Percentiles rank a stretch among this genome's conserved stretches.
Evolutionary conservation across 2,113 vertebrate genomes (phyloP).

Genomic region (Gymnobelideus leadbeateri): DNA sequence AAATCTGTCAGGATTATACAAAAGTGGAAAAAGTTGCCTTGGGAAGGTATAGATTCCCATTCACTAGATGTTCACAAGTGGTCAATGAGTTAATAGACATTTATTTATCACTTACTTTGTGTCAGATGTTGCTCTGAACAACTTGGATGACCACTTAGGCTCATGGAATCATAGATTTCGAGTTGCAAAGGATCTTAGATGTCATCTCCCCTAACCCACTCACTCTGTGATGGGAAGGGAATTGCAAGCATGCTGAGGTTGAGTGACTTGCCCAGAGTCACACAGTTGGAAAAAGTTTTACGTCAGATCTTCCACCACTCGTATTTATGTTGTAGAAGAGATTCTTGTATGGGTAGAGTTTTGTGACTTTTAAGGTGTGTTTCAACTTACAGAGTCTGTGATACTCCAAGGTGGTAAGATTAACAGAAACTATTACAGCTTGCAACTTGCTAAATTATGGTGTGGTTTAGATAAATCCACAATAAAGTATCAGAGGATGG

Average conservation of each 20-base stretch:
- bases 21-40: not conserved
- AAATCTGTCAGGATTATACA: too few species aligned
- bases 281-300: not conserved
- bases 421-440: not conserved
- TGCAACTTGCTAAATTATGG: not conserved
- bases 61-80: not conserved
- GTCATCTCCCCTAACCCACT: not conserved
- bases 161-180: not conserved
- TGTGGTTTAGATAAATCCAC: not conserved
- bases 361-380: not conserved
- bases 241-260: not conserved
- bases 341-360: not conserved
- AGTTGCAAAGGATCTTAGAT: not conserved
- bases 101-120: not conserved
- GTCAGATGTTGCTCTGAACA: not conserved
- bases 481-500: not conserved
- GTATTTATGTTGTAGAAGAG: not conserved
- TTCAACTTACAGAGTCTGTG: not conserved
- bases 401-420: not conserved
- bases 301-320: not conserved
- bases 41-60: not conserved
- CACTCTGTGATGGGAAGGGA: not conserved
- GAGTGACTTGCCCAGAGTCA: not conserved
- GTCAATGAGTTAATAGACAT: not conserved
- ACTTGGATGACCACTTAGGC: not conserved